Evolutionary conservation across 2,113 vertebrate genomes (phyloP).

Genomic region (Corythornis cristatus): DNA sequence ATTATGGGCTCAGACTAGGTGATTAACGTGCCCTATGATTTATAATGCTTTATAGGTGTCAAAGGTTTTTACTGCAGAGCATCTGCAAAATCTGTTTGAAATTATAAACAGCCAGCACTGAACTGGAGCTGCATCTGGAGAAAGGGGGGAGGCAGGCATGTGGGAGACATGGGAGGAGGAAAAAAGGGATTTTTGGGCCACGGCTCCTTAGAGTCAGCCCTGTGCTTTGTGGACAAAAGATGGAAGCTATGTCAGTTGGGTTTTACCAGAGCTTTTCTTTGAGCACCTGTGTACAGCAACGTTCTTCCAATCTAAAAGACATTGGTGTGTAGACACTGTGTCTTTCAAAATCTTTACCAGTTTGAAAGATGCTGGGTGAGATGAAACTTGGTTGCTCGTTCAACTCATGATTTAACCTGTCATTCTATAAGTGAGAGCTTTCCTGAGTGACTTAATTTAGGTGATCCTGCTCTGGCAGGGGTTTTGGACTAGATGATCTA

Average conservation of each 20-base stretch:
- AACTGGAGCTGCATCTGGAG: not conserved
- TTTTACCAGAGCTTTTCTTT: not conserved
- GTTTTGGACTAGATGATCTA: too few relatives aligned
- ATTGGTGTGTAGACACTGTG: not conserved
- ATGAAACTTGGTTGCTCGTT: not conserved
- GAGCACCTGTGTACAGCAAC: accelerated
- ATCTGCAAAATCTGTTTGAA: not conserved
- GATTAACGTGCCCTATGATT: conserved; percentile 13
- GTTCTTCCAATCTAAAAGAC: not conserved
- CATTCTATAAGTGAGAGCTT: accelerated
- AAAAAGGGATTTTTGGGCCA: accelerated
- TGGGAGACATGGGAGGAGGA: not conserved
- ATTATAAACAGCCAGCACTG: not conserved
- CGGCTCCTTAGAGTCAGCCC: too few relatives aligned
- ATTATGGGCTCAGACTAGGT: conserved; percentile 64
- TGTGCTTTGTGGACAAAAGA: not conserved
- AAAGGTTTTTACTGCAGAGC: conserved; percentile 29
- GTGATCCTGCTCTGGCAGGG: too few relatives aligned
- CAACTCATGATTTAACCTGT: not conserved
- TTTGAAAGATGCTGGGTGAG: not conserved
- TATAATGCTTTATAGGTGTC: conserved; percentile 23
- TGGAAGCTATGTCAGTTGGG: not conserved
- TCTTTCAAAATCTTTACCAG: not conserved
- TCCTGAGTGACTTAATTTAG: too few relatives aligned
- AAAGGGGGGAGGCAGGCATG: not conserved